A percentile compares a stretch with the other conserved stretches of the same genome.
phyloP scores from a whole-genome alignment of 2,888 invertebrate genomes.

The Erannis defoliaria region DNA sequence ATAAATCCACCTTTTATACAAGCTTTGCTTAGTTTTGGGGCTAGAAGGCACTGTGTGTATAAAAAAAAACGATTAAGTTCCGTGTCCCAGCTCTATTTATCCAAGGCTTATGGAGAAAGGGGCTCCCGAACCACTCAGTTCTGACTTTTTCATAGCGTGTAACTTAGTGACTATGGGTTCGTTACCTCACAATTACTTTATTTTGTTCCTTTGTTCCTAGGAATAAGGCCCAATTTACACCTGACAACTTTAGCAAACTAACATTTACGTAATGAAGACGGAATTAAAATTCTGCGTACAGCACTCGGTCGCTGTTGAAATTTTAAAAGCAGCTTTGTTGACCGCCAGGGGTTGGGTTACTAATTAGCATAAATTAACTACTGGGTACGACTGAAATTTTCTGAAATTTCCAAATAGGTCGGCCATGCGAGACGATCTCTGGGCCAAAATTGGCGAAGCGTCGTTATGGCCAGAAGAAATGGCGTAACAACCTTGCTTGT shows the following conservation, averaged over 20 bases:
- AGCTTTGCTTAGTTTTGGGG: no score
- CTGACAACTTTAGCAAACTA: not conserved
- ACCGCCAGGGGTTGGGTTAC: not conserved
- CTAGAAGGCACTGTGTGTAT: no score
- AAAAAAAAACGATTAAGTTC: not conserved
- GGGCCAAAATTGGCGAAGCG: no score
- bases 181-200: slow-evolving; percentile 9
- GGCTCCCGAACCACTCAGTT: slow-evolving; percentile 15
- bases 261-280: not conserved
- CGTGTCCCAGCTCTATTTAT: slow-evolving; percentile 1
- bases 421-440: not conserved
- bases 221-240: not conserved
- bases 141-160: slow-evolving; percentile 16
- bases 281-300: not conserved
- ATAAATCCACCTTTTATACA: no score
- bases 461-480: no score
- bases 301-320: not conserved
- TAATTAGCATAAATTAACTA: slow-evolving; percentile 5
- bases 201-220: slow-evolving; percentile 1
- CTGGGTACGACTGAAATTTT: not conserved
- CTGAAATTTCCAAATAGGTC: not conserved
- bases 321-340: slow-evolving; percentile 1
- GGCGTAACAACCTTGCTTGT: not conserved
- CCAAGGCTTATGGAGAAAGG: not conserved
- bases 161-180: slow-evolving; percentile 5